Conservation (phyloP, 2,888 invertebrate genomes). For the Drosophila fungiperda region DNA sequence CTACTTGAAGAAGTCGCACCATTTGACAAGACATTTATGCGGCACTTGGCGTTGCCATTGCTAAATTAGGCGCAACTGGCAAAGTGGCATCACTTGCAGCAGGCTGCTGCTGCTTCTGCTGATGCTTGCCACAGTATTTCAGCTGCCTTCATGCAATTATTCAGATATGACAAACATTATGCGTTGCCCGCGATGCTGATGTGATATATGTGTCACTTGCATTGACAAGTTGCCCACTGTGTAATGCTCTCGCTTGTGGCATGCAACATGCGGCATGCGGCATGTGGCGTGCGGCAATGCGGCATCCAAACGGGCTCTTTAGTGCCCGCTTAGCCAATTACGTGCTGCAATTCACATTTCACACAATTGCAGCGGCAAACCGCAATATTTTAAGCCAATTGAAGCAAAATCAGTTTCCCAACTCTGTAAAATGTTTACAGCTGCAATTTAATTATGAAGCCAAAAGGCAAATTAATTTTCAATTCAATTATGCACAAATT, state of each 20-base stretch:
- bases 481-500: conserved; percentile 42
- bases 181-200: conserved; percentile 37
- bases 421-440: conserved; percentile 29
- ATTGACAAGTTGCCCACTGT: conserved; percentile 48
- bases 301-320: conserved; percentile 17
- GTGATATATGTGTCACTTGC: conserved; percentile 60
- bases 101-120: conserved; percentile 15
- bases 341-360: conserved; percentile 29
- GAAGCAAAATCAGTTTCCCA: conserved; percentile 26
- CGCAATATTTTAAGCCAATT: conserved; percentile 43
- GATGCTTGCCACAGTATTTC: conserved; percentile 27
- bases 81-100: conserved; percentile 49
- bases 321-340: conserved; percentile 44
- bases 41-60: conserved; percentile 78
- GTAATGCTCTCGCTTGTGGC: conserved; percentile 36
- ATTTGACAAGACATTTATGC: conserved; percentile 80
- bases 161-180: conserved; percentile 76
- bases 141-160: conserved; percentile 61
- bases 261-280: conserved; percentile 29
- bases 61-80: conserved; percentile 78
- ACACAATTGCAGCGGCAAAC: conserved; percentile 28
- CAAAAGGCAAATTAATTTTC: conserved; percentile 24
- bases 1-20: conserved; percentile 73
- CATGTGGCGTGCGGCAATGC: conserved; percentile 15
- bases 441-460: conserved; percentile 27